These are phyloP conservation scores for Lampropteryx suffumata DNA, from an alignment of 2,888 invertebrate genomes.

Conservation along the genomic window DNA sequence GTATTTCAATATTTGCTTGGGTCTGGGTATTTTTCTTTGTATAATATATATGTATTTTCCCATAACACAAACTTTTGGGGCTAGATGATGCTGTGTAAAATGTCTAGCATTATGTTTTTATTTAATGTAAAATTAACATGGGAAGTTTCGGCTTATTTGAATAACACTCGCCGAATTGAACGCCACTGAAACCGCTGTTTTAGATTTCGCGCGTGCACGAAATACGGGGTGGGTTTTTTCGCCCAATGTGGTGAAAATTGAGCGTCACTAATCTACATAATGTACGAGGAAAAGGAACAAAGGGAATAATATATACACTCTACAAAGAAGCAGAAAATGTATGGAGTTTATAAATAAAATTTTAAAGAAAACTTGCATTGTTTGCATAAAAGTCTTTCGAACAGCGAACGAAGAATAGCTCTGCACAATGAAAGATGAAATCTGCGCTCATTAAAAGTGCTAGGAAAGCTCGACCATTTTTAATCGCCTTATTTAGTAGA, in stretches of 20 bases:
- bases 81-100: too few species aligned
- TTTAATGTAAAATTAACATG: too few species aligned
- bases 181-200: not conserved
- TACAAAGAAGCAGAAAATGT: not conserved
- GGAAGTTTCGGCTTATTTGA: constrained; percentile 6
- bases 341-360: not conserved
- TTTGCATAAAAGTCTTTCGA: not conserved
- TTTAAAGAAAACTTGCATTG: not conserved
- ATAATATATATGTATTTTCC: too few species aligned
- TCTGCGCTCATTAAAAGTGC: constrained; percentile 19
- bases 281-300: not conserved
- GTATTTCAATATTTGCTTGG: too few species aligned
- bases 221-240: constrained; percentile 2
- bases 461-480: constrained; percentile 1
- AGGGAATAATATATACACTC: not conserved
- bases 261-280: constrained; percentile 13
- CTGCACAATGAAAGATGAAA: constrained; percentile 13
- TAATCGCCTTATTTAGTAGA: constrained; percentile 9
- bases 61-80: too few species aligned
- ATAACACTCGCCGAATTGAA: too few species aligned
- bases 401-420: constrained; percentile 1
- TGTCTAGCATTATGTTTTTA: too few species aligned
- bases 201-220: constrained; percentile 1
- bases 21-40: too few species aligned
- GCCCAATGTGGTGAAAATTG: constrained; percentile 6